Conservation (phyloP, 1,140 invertebrate genomes). For the Sarcophaga bullata region DNA sequence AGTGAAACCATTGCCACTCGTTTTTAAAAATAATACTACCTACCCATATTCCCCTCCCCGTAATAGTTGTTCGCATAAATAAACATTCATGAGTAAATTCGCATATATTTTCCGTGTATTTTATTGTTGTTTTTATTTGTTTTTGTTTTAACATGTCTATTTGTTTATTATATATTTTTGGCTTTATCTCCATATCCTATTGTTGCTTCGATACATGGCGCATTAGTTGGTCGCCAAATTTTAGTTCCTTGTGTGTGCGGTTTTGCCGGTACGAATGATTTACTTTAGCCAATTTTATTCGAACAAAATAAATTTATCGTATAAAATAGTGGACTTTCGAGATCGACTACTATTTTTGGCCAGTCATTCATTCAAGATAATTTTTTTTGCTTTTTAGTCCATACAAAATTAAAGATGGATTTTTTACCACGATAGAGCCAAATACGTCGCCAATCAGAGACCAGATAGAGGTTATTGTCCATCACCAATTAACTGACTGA, state of each 20-base stretch:
- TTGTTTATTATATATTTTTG: neutral
- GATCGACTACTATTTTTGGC: neutral
- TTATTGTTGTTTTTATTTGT: neutral
- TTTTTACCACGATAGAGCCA: no score
- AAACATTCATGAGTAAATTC: neutral
- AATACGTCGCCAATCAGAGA: no score
- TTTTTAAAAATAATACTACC: neutral
- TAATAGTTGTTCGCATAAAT: neutral
- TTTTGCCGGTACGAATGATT: conserved; percentile 16
- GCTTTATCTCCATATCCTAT: conserved; percentile 1
- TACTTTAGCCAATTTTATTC: neutral
- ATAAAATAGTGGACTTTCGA: neutral
- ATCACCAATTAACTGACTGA: no score
- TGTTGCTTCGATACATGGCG: neutral
- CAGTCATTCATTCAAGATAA: no score
- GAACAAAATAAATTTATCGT: no score
- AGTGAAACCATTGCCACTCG: neutral
- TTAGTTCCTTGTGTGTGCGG: neutral
- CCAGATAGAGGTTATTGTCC: no score
- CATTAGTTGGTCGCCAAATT: neutral
- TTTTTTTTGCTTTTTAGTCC: no score
- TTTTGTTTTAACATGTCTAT: neutral
- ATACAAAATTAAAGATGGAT: no score
- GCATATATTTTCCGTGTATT: neutral
- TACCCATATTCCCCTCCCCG: neutral